Evolutionary conservation across 2,113 vertebrate genomes (phyloP), one percentile per base, ranked within the genome.

Genomic region (Odocoileus hemionus): DNA sequence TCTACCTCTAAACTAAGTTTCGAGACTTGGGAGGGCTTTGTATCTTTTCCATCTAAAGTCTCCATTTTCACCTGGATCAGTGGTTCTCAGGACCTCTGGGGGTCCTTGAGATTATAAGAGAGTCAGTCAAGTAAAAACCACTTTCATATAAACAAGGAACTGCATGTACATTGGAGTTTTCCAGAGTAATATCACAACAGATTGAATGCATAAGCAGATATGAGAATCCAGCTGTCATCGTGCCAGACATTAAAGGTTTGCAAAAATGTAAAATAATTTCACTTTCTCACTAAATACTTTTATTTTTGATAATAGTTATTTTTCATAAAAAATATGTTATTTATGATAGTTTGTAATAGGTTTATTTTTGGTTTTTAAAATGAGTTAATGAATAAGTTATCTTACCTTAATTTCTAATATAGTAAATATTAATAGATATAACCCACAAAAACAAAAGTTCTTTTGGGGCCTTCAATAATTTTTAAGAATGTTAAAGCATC

Each of bases 241-340:
- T 84, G 39, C 52, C 39, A 93, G 60, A 96, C 14, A 47, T 60
- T 36, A 84, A 21, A 87, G 39, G 86, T 90, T 79, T 79, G 13
- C 9, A 78, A 90, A 94, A 97, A 82, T 61, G 74, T 43, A 85
- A 84, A 76, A 80, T 84, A 94, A 76, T 54, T 50, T 28, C 23
- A 94, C 14, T 76, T 93, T 92, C n/a, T 90, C 45, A 86, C 30
- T 67, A 92, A 94, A 80, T 94, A 83, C 15, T 96, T 91, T 83
- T 96, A n/a, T 64, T 90, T 33, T 64, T 19, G 14, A 88, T 70
- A 87, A 83, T 25, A 74, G 33, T 43, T 79, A 67, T 78, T 88
- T 96, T 93, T 79, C 57, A 91, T 94, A 82, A 79, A 79, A 91
- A 92, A 86, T 86, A 57, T 60, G 79, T 80, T 96, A 74, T 33